Percentiles rank a stretch among this genome's conserved stretches.
phyloP scores from a whole-genome alignment of 2,797 vertebrate genomes.

The Takifugu ocellatus region DNA sequence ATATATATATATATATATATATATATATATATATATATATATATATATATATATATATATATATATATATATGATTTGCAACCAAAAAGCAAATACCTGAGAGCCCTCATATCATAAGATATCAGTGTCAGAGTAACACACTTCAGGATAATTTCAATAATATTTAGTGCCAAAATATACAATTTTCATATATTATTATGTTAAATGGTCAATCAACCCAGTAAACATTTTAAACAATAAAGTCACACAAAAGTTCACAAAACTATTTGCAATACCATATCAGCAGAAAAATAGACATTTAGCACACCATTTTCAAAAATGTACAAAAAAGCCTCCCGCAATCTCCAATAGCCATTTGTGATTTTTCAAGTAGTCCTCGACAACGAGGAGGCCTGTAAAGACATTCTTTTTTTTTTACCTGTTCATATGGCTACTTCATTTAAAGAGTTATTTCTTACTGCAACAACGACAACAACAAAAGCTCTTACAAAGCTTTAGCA shows the following conservation, averaged over 20 bases:
- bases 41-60: slow-evolving; percentile 58
- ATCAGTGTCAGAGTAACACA: slow-evolving; percentile 51
- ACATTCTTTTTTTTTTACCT: slow-evolving; percentile 15
- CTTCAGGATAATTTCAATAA: slow-evolving; percentile 58
- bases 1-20: slow-evolving; percentile 52
- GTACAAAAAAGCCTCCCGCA: slow-evolving; percentile 55
- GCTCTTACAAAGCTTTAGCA: slow-evolving; percentile 1
- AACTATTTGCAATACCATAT: slow-evolving; percentile 60
- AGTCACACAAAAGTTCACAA: slow-evolving; percentile 52
- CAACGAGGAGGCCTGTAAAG: slow-evolving; percentile 24
- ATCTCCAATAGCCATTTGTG: slow-evolving; percentile 37
- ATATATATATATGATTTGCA: slow-evolving; percentile 49
- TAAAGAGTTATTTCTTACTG: slow-evolving; percentile 21
- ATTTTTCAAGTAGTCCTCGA: slow-evolving; percentile 65
- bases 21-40: slow-evolving; percentile 62
- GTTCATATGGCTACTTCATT: slow-evolving; percentile 59
- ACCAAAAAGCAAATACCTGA: slow-evolving; percentile 69
- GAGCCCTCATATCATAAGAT: slow-evolving; percentile 62
- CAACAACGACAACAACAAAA: slow-evolving; percentile 7
- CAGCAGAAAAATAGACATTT: slow-evolving; percentile 73
- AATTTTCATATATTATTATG: slow-evolving; percentile 65
- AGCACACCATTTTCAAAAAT: slow-evolving; percentile 48
- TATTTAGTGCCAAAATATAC: slow-evolving; percentile 73
- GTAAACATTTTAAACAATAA: slow-evolving; percentile 59
- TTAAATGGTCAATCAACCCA: slow-evolving; percentile 73